Conservation (phyloP, 2,113 vertebrate species). For the Plecotus auritus region DNA sequence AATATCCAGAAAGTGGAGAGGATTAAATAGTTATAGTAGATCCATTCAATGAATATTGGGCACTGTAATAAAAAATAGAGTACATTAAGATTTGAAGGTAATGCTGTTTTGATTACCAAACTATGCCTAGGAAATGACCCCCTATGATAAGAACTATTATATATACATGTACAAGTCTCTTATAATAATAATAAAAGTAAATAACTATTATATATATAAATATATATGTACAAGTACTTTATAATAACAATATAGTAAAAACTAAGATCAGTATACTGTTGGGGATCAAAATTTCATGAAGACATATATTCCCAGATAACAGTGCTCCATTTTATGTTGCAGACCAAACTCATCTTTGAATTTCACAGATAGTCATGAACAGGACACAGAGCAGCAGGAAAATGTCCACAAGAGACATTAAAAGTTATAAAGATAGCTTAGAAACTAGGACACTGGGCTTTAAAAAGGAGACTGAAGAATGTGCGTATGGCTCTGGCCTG, state of each 20-base stretch:
- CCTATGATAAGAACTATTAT: background rate
- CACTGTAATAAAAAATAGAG: background rate
- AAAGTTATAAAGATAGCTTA: slow-evolving; percentile 2
- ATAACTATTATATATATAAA: background rate
- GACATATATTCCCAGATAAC: background rate
- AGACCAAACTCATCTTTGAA: background rate
- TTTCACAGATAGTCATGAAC: background rate
- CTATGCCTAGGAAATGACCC: background rate
- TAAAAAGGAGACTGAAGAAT: background rate
- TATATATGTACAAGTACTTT: background rate
- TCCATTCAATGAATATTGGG: slow-evolving; percentile 1
- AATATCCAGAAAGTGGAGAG: background rate
- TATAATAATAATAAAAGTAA: background rate
- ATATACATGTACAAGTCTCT: background rate
- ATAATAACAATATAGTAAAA: background rate
- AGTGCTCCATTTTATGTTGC: background rate
- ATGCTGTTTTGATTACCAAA: background rate
- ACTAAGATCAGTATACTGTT: background rate
- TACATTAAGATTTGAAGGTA: background rate
- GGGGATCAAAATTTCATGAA: background rate
- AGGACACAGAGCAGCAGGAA: background rate
- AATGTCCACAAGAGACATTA: background rate
- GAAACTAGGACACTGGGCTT: background rate
- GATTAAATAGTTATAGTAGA: background rate
- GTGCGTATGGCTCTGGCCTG: background rate